phyloP scores from a whole-genome alignment of 2,797 vertebrate genomes.

The Gymnoscopelus braueri region DNA sequence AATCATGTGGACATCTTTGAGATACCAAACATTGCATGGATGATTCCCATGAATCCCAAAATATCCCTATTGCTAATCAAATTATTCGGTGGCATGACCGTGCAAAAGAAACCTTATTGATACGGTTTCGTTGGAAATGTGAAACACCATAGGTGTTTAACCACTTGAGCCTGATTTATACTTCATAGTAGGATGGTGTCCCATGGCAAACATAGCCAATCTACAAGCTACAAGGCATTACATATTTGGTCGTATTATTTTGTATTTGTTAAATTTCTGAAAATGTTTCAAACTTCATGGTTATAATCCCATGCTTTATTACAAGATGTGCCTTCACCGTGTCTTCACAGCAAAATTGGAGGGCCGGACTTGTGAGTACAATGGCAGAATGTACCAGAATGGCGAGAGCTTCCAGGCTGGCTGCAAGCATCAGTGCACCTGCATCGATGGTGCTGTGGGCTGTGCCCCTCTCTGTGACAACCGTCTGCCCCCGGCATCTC shows the following conservation, averaged over 20 bases:
- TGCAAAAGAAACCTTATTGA: no score
- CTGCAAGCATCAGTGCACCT: conserved; percentile 86
- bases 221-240: no score
- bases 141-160: no score
- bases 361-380: conserved; percentile 84
- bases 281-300: no score
- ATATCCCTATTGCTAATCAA: background rate
- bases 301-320: background rate
- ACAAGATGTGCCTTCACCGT: background rate
- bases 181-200: no score
- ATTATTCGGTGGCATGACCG: background rate
- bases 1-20: background rate
- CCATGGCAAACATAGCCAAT: no score
- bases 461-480: conserved; percentile 80
- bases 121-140: no score
- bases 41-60: conserved; percentile 10
- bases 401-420: conserved; percentile 82
- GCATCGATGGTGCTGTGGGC: conserved; percentile 83
- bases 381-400: conserved; percentile 82
- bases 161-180: background rate
- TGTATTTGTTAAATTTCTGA: no score
- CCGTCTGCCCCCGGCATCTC: conserved; percentile 73
- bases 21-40: conserved; percentile 4
- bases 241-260: no score
- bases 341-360: conserved; percentile 76